phyloP scores from a whole-genome alignment of 1,140 invertebrate genomes.

The Trichonephila clavata region DNA sequence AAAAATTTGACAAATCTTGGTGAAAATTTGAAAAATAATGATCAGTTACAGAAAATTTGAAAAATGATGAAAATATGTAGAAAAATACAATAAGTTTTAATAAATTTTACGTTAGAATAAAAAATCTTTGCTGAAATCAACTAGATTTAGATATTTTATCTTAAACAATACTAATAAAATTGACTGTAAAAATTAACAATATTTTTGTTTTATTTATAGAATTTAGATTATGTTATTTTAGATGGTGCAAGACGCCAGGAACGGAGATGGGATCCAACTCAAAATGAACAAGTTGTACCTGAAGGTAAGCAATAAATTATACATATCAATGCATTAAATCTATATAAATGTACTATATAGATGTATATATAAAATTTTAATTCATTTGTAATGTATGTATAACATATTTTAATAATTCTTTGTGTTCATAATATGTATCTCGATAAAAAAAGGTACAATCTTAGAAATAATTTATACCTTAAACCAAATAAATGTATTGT shows the following conservation, averaged over 20 bases:
- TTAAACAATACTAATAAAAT: background rate
- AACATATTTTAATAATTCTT: too few relatives aligned
- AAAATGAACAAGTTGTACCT: slow-evolving; percentile 92
- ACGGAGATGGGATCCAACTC: slow-evolving; percentile 97
- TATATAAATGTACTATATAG: background rate
- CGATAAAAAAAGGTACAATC: too few relatives aligned
- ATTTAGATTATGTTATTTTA: slow-evolving; percentile 98
- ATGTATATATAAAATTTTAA: background rate
- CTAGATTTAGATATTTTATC: background rate
- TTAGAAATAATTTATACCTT: too few relatives aligned
- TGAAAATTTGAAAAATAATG: too few relatives aligned
- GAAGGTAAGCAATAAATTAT: slow-evolving; percentile 80
- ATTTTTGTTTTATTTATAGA: slow-evolving; percentile 84
- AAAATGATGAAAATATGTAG: too few relatives aligned
- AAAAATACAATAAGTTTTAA: too few relatives aligned
- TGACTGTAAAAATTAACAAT: background rate
- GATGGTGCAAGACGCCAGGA: slow-evolving; percentile 97
- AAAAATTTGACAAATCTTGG: too few relatives aligned
- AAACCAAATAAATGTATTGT: background rate
- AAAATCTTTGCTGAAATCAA: background rate
- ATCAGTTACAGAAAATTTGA: too few relatives aligned
- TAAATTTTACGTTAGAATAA: too few relatives aligned
- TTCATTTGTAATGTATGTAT: background rate
- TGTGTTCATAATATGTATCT: too few relatives aligned
- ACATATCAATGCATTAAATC: background rate